Conservation (phyloP, 2,113 vertebrate species). For the Nycticebus coucang region DNA sequence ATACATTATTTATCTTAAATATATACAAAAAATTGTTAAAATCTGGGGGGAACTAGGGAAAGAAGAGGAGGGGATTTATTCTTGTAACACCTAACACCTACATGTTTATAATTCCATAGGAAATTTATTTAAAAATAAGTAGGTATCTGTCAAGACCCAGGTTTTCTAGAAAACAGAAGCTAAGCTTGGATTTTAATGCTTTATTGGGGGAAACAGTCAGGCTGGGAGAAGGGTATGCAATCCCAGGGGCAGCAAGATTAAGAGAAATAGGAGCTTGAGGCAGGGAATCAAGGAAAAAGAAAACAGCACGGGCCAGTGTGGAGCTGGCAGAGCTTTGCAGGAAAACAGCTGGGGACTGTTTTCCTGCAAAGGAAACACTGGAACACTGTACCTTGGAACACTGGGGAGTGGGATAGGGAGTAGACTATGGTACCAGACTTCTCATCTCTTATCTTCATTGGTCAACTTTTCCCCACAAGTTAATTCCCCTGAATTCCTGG, state of each 20-base stretch:
- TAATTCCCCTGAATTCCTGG: not conserved
- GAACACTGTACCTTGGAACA: not conserved
- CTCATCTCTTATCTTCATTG: not conserved
- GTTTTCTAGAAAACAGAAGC: not conserved
- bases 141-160: not conserved
- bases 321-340: not conserved
- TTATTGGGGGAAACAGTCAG: not conserved
- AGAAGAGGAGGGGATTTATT: not conserved
- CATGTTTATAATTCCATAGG: not conserved
- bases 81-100: not conserved
- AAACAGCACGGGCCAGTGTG: not conserved
- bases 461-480: not conserved
- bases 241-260: not conserved
- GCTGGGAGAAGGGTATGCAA: not conserved
- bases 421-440: not conserved
- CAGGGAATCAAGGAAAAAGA: not conserved
- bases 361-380: too few relatives aligned
- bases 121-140: not conserved
- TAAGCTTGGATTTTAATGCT: not conserved
- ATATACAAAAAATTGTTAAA: not conserved
- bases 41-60: not conserved
- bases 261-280: not conserved
- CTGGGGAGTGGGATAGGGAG: not conserved
- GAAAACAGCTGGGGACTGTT: not conserved
- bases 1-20: not conserved